Percentiles rank a stretch among this genome's conserved stretches.
Evolutionary conservation across 2,113 vertebrate genomes (phyloP).

Genomic region (Ciconia boyciana): DNA sequence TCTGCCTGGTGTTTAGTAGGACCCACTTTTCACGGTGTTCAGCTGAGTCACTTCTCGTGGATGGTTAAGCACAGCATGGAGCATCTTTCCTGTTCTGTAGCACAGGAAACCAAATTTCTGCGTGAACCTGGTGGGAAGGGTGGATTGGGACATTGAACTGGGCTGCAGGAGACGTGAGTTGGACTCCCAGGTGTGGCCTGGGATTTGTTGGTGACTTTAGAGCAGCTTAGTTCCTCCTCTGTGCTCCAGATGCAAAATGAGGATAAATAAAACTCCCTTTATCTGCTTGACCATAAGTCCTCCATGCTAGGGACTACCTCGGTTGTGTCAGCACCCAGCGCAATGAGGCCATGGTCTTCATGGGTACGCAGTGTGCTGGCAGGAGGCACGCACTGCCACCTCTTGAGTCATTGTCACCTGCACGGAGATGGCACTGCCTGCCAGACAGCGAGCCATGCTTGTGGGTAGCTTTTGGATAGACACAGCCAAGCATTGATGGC

Average conservation of each 20-base stretch:
- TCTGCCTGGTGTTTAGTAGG: background rate
- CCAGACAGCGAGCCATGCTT: rapidly evolving
- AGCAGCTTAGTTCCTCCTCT: background rate
- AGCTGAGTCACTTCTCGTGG: background rate
- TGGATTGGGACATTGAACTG: background rate
- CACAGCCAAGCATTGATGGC: background rate
- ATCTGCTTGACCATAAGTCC: background rate
- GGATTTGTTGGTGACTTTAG: background rate
- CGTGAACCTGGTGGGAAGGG: background rate
- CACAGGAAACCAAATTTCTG: background rate
- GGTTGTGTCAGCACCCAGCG: rapidly evolving
- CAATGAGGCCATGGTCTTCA: rapidly evolving
- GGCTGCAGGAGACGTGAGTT: background rate
- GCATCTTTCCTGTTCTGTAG: background rate
- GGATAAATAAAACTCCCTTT: background rate
- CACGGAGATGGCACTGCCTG: background rate
- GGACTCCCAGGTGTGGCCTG: background rate
- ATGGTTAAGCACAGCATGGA: background rate
- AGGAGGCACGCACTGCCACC: background rate
- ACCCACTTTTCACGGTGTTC: background rate
- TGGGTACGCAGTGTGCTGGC: background rate
- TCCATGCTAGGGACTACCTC: background rate
- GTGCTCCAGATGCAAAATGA: background rate
- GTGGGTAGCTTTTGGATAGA: background rate
- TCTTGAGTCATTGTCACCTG: background rate